Conservation (phyloP, 2,113 vertebrate genomes). For the Condylura cristata region DNA sequence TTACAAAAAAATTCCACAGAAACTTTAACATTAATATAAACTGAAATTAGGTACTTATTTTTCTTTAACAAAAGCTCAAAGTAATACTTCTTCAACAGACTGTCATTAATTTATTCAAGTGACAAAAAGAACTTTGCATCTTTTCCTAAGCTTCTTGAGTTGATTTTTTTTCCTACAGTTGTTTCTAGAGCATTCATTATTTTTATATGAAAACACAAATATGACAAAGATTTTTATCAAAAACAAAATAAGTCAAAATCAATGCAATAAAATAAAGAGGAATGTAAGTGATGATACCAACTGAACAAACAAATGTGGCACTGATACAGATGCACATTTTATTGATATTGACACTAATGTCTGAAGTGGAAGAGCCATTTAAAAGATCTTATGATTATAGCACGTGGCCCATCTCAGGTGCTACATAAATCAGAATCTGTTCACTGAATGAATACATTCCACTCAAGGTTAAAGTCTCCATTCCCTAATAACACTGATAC, state of each 20-base stretch:
- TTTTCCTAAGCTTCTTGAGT: not conserved
- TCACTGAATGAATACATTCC: not conserved
- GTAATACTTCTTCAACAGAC: not conserved
- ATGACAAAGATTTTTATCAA: not conserved
- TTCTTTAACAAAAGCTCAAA: slow-evolving; percentile 7
- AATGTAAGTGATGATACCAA: not conserved
- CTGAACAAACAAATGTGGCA: not conserved
- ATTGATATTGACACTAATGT: not conserved
- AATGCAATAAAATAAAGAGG: not conserved
- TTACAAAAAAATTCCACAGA: not conserved
- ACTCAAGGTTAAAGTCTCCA: not conserved
- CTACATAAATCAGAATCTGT: not conserved
- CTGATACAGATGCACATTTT: not conserved
- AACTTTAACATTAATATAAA: not conserved
- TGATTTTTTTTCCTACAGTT: not conserved
- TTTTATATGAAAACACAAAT: not conserved
- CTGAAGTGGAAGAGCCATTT: not conserved
- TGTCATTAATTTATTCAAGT: not conserved
- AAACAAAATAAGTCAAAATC: not conserved
- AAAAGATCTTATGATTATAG: not conserved
- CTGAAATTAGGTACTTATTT: not conserved
- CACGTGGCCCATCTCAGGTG: not conserved
- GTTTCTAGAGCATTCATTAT: not conserved
- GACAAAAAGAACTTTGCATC: not conserved
- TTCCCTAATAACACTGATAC: not conserved